Evolutionary conservation across 1,140 invertebrate genomes (phyloP), one percentile per base, ranked within the genome.

Genomic region (Colletes gigas): DNA sequence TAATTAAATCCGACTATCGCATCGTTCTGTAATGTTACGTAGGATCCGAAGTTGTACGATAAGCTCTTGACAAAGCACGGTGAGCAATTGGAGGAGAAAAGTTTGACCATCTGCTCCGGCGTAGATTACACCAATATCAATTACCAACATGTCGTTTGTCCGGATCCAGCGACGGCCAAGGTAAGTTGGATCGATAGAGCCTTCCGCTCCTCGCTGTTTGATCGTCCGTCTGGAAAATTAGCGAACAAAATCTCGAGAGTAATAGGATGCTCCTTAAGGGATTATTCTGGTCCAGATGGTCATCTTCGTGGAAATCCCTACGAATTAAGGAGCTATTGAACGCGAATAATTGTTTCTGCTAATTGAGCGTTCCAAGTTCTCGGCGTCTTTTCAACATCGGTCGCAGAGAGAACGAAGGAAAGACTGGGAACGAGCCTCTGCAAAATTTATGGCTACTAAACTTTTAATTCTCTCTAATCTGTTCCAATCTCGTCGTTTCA

Each of bases 121-220:
- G 97, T 98, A 21, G 99, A 99, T 94, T 98, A 99, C 92, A 99
- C 99, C 88, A 99, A 99, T 93, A 98, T 99, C 92, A 99, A 98
- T 94, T 99, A 99, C 93, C 98, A 98, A 86, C 98, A 99, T 93
- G 96, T 99, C 85, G 97, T 99, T 55, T 99, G 98, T 91, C 96
- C 97, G 39, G 97, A 98, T 94, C 95, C 96, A 39, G 97, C 96
- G 81, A 98, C 97, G 41, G 98, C 99, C 66, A 98, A 98, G 96
- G 98, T 99, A 94, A 91, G 44, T 52, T 47, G 65, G n/a, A 10
- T 30, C 50, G 55, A 50, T 15, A 39, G 15, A 63, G 21, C 39
- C 21, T 6, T 62, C 60, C 6, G 9, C 6, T 47, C 44, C 44
- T 47, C 60, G 10, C 15, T 39, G 21, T 59, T 55, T 62, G 44